Evolutionary conservation across 2,888 invertebrate species (phyloP).

Genomic region (Odontocerum albicorne): DNA sequence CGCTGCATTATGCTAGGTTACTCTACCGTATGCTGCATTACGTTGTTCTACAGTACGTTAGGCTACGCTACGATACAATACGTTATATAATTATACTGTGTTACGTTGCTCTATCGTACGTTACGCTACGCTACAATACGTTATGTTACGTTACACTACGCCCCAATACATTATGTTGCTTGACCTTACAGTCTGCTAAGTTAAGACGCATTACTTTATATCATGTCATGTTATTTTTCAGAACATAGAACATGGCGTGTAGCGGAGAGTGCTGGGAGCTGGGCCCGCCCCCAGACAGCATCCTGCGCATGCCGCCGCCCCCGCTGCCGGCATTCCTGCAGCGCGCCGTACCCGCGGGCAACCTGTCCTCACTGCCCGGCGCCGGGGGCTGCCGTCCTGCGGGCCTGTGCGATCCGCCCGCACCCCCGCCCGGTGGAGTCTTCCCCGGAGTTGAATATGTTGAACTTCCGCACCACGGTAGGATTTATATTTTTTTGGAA

Average conservation of each 20-base stretch:
- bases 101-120: too few relatives aligned
- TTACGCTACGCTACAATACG: too few relatives aligned
- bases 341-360: slow-evolving; percentile 49
- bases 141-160: too few relatives aligned
- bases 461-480: slow-evolving; percentile 78
- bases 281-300: slow-evolving; percentile 80
- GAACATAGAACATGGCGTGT: slow-evolving; percentile 62
- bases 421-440: slow-evolving; percentile 55
- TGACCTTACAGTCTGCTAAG: too few relatives aligned
- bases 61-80: too few relatives aligned
- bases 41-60: too few relatives aligned
- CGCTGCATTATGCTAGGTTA: too few relatives aligned
- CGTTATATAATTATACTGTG: too few relatives aligned
- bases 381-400: slow-evolving; percentile 67
- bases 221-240: too few relatives aligned
- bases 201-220: too few relatives aligned
- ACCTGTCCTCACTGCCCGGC: slow-evolving; percentile 56
- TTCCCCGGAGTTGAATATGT: slow-evolving; percentile 74
- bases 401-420: slow-evolving; percentile 64
- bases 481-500: slow-evolving; percentile 28
- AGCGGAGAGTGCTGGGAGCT: slow-evolving; percentile 62
- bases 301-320: slow-evolving; percentile 82
- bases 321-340: slow-evolving; percentile 77
- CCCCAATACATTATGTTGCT: too few relatives aligned
- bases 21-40: too few relatives aligned